Conservation (phyloP, 30 jellyfish, hydroid and myxozoan species). For the Chrysaora quinquecirrha region DNA sequence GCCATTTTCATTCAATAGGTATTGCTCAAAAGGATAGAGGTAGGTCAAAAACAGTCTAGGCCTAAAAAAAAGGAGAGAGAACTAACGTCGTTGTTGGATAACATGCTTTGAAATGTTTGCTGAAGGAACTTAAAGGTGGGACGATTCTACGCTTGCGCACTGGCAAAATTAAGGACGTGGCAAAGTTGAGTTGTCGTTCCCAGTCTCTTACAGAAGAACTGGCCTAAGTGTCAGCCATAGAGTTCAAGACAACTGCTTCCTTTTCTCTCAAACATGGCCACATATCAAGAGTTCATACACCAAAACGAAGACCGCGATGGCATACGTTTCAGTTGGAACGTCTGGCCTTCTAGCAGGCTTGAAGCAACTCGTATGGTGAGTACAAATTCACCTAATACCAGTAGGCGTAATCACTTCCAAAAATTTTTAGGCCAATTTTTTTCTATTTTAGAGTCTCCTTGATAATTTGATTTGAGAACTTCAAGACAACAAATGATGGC, state of each 20-base stretch:
- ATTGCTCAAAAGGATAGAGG: background rate
- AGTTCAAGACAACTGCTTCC: background rate
- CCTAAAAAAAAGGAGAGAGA: background rate
- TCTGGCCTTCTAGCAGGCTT: slow-evolving; percentile 98
- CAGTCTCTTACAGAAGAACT: background rate
- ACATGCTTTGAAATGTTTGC: background rate
- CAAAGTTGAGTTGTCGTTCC: background rate
- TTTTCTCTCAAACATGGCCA: slow-evolving; percentile 62
- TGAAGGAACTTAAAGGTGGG: background rate
- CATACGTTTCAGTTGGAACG: slow-evolving; percentile 98
- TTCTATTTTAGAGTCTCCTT: too few relatives aligned
- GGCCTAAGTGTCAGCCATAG: slow-evolving; percentile 58
- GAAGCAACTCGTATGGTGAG: slow-evolving; percentile 99
- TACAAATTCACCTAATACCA: too few relatives aligned
- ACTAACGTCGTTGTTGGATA: too few relatives aligned
- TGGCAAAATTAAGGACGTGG: background rate
- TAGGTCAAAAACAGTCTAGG: too few relatives aligned
- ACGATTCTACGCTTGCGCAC: background rate
- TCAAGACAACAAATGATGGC: too few relatives aligned
- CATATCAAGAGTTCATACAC: slow-evolving; percentile 93
- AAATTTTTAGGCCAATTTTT: too few relatives aligned
- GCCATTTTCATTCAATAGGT: slow-evolving; percentile 63
- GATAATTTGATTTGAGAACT: too few relatives aligned
- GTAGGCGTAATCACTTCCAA: too few relatives aligned
- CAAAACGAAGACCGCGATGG: slow-evolving; percentile 99